Percentiles rank a stretch among this genome's conserved stretches.
Conservation (phyloP, 1,140 invertebrate species). For the Drosophila equinoxialis region DNA sequence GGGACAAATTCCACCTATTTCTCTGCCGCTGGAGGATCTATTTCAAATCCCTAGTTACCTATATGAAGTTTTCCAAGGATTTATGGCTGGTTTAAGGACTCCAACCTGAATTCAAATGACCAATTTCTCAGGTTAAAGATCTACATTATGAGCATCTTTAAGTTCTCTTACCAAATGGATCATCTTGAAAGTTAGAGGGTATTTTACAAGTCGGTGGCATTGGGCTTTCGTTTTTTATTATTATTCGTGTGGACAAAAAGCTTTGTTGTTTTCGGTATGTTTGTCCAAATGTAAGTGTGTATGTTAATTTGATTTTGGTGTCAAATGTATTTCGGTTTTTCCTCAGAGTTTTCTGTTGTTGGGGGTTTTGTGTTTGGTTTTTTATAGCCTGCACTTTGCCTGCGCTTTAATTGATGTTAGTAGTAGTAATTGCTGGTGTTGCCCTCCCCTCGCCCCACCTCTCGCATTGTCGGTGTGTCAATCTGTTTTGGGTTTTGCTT, state of each 20-base stretch:
- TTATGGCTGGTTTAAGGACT: too few relatives aligned
- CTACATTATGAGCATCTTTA: too few relatives aligned
- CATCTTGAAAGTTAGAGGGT: background rate
- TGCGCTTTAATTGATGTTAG: constrained; percentile 63
- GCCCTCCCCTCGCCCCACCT: background rate
- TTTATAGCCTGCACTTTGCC: constrained; percentile 70
- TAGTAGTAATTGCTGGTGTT: constrained; percentile 45
- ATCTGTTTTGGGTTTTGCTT: constrained; percentile 57
- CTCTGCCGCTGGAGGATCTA: too few relatives aligned
- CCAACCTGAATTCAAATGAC: too few relatives aligned
- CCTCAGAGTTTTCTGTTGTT: constrained; percentile 13
- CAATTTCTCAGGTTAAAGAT: too few relatives aligned
- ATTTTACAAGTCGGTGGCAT: background rate
- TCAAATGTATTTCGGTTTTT: constrained; percentile 60
- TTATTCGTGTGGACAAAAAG: constrained; percentile 41
- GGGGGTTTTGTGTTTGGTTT: constrained; percentile 29
- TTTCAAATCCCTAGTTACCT: too few relatives aligned
- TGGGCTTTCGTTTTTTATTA: constrained; percentile 8
- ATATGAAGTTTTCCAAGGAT: too few relatives aligned
- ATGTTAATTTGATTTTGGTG: constrained; percentile 80
- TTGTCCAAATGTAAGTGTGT: constrained; percentile 62
- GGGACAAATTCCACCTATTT: too few relatives aligned
- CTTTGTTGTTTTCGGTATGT: constrained; percentile 30
- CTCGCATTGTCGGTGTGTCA: constrained; percentile 39
- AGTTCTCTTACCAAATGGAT: too few relatives aligned